A percentile compares a stretch with the other conserved stretches of the same genome.
Conservation (phyloP, 2,113 vertebrate genomes). For the Solea solea region DNA sequence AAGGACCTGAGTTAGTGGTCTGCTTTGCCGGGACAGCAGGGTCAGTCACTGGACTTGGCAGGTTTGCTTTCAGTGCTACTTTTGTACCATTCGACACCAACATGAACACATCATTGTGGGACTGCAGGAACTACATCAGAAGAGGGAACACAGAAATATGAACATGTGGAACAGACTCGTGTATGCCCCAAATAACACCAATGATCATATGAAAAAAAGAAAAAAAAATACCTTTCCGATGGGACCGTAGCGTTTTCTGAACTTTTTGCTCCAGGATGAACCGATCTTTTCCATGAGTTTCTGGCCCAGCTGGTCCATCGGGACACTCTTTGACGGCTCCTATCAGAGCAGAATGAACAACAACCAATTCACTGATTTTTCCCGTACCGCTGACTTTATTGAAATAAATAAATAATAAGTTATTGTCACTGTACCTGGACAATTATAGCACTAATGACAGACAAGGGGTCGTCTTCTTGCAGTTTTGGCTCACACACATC, state of each 20-base stretch:
- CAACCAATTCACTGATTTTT: background rate
- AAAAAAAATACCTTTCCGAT: conserved; percentile 86
- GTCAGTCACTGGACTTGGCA: conserved; percentile 42
- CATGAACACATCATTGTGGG: conserved; percentile 87
- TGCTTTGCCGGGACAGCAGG: conserved; percentile 40
- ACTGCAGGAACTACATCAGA: conserved; percentile 88
- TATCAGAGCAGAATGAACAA: conserved; percentile 39
- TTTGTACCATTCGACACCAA: conserved; percentile 83
- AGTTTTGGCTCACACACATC: conserved; percentile 62
- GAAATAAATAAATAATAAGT: background rate
- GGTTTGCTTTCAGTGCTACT: conserved; percentile 81
- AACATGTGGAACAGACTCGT: background rate
- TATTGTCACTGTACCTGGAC: conserved; percentile 82
- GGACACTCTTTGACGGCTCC: conserved; percentile 76
- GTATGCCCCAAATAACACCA: background rate
- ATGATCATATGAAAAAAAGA: background rate
- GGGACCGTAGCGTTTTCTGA: conserved; percentile 87
- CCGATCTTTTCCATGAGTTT: conserved; percentile 90
- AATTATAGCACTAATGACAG: conserved; percentile 83
- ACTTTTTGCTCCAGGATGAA: conserved; percentile 94
- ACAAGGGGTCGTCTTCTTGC: conserved; percentile 84
- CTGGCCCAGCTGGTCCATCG: conserved; percentile 90
- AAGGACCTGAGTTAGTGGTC: conserved; percentile 7
- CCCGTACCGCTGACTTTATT: accelerated
- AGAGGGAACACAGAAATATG: background rate